A percentile compares a stretch with the other conserved stretches of the same genome.
Evolutionary conservation across 2,113 vertebrate genomes (phyloP).

Genomic region (Leuciscus idus): DNA sequence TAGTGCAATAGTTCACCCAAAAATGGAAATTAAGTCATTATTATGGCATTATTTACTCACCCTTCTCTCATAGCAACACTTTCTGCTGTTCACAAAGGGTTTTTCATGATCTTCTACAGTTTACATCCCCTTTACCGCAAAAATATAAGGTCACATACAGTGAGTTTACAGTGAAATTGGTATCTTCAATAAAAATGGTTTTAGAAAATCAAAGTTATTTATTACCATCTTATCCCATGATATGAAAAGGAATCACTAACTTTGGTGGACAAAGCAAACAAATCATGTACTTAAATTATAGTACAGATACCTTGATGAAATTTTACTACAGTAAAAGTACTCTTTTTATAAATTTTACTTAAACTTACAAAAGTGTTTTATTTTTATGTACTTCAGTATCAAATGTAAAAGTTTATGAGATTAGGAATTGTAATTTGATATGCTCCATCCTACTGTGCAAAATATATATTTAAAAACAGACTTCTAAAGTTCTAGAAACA

Average conservation of each 20-base stretch:
- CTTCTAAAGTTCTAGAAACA: too few species aligned
- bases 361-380: not conserved
- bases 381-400: not conserved
- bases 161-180: not conserved
- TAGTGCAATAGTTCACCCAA: not conserved
- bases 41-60: not conserved
- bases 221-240: not conserved
- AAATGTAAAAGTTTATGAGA: too few species aligned
- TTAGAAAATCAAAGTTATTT: not conserved
- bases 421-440: too few species aligned
- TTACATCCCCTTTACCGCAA: not conserved
- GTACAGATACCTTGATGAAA: not conserved
- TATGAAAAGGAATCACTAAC: not conserved
- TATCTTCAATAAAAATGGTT: conserved; percentile 1
- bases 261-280: not conserved
- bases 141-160: not conserved
- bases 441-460: too few species aligned
- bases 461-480: too few species aligned
- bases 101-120: not conserved
- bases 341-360: not conserved
- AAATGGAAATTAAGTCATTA: not conserved
- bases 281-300: not conserved
- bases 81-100: not conserved
- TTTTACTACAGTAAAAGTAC: not conserved
- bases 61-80: not conserved